Percentiles rank a stretch among this genome's conserved stretches.
Evolutionary conservation across 2,797 vertebrate genomes (phyloP).

Genomic region (Dallia pectoralis): DNA sequence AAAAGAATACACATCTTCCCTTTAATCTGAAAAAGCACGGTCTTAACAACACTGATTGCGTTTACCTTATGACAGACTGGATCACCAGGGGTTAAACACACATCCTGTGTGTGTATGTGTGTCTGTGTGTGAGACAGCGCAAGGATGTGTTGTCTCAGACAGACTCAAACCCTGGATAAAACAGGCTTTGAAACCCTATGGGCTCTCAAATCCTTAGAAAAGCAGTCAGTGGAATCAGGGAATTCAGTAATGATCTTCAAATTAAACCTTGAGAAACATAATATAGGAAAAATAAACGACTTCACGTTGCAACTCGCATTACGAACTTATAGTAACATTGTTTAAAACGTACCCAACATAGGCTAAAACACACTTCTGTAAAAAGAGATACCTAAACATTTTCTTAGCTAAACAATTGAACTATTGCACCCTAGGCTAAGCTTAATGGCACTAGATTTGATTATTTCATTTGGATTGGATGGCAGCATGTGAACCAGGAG

Average conservation of each 20-base stretch:
- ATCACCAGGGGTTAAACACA: no score
- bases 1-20: neutral
- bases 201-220: neutral
- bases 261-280: neutral
- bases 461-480: constrained; percentile 15
- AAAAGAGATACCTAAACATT: neutral
- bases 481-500: neutral
- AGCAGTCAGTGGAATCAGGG: neutral
- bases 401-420: neutral
- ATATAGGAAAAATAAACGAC: neutral
- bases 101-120: no score
- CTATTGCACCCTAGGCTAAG: neutral
- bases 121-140: no score
- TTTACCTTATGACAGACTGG: no score
- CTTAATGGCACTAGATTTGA: neutral
- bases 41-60: neutral
- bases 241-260: constrained; percentile 1
- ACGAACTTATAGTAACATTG: neutral
- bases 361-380: neutral
- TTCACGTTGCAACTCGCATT: neutral
- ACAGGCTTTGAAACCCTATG: no score
- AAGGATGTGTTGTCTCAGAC: no score
- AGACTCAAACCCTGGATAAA: no score
- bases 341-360: neutral
- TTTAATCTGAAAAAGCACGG: neutral